Evolutionary conservation across 1,140 invertebrate species (phyloP).

Genomic region (Mycetomoellerius zeteki): DNA sequence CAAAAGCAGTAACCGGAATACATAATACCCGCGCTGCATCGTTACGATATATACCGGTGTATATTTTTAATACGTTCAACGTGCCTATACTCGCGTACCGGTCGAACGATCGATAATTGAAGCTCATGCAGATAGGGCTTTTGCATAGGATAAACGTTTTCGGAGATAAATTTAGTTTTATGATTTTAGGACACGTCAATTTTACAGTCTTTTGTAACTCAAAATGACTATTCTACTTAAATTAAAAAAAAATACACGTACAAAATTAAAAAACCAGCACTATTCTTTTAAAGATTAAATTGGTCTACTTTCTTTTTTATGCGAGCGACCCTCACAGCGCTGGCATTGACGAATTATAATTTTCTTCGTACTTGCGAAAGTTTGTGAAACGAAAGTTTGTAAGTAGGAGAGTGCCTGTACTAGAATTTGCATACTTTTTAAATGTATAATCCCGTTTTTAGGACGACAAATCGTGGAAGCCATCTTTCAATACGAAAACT

Average conservation of each 20-base stretch:
- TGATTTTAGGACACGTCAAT: not conserved
- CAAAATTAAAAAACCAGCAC: not conserved
- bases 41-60: constrained; percentile 27
- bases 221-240: not conserved
- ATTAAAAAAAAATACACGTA: no score
- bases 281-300: not conserved
- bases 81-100: not conserved
- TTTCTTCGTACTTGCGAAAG: not conserved
- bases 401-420: not conserved
- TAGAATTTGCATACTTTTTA: constrained; percentile 50
- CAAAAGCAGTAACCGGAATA: constrained; percentile 58
- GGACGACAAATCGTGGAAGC: not conserved
- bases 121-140: not conserved
- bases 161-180: constrained; percentile 14
- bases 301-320: no score
- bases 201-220: not conserved
- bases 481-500: constrained; percentile 40
- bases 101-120: constrained; percentile 45
- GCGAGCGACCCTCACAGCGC: not conserved
- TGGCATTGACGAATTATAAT: constrained; percentile 25
- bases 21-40: constrained; percentile 51
- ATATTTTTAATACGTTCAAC: constrained; percentile 54
- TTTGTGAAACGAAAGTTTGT: constrained; percentile 31
- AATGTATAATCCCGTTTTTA: constrained; percentile 48
- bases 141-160: constrained; percentile 1